Percentiles rank a stretch among this genome's conserved stretches.
Conservation (phyloP, 1,140 invertebrate genomes). For the Carcinoscorpius rotundicauda region DNA sequence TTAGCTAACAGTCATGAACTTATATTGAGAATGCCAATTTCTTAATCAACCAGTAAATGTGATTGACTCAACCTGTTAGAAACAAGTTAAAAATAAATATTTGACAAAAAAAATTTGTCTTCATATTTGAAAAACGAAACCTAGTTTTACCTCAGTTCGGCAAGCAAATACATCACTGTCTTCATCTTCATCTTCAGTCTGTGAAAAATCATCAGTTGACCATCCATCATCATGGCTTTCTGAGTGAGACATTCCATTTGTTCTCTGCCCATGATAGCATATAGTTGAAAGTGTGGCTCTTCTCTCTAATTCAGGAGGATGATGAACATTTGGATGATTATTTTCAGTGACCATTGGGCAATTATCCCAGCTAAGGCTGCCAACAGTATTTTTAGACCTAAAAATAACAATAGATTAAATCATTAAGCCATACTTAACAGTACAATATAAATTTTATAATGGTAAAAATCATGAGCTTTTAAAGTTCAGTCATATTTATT, state of each 20-base stretch:
- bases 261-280: conserved; percentile 29
- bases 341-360: conserved; percentile 15
- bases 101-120: too few relatives aligned
- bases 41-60: too few relatives aligned
- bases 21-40: too few relatives aligned
- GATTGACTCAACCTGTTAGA: background rate
- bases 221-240: conserved; percentile 33
- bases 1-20: too few relatives aligned
- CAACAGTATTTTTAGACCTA: conserved; percentile 13
- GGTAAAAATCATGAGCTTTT: too few relatives aligned
- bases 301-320: conserved; percentile 62
- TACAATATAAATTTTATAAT: too few relatives aligned
- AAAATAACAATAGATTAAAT: background rate
- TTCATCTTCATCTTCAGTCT: conserved; percentile 32
- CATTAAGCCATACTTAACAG: too few relatives aligned
- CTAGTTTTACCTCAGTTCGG: conserved; percentile 26
- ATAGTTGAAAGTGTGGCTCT: conserved; percentile 56
- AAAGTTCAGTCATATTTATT: too few relatives aligned
- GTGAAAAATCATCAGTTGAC: conserved; percentile 35
- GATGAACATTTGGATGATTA: conserved; percentile 26
- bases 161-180: conserved; percentile 28
- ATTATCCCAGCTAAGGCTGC: conserved; percentile 19
- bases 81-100: too few relatives aligned
- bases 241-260: conserved; percentile 9
- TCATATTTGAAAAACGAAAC: too few relatives aligned